These are phyloP conservation scores for Proterorhinus semilunaris DNA, from an alignment of 2,113 vertebrate genomes.

Conservation along the genomic window DNA sequence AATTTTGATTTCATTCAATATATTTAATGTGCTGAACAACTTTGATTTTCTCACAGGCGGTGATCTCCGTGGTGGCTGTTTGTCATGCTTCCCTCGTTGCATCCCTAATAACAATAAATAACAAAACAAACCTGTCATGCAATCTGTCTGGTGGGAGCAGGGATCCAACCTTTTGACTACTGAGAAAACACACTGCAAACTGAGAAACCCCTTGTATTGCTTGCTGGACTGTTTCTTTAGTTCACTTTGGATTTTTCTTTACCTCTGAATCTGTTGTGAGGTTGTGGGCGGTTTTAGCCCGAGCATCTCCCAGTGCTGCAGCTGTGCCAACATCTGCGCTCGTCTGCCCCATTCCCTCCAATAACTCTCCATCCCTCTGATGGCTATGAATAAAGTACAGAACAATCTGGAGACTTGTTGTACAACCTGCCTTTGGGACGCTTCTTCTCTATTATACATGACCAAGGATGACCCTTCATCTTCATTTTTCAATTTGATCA, in stretches of 20 bases:
- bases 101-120: too few relatives aligned
- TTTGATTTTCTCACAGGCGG: too few relatives aligned
- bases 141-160: too few relatives aligned
- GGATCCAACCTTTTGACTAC: too few relatives aligned
- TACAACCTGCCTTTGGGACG: constrained; percentile 62
- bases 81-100: too few relatives aligned
- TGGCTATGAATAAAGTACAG: constrained; percentile 81
- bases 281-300: constrained; percentile 42
- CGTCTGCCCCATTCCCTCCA: constrained; percentile 84
- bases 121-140: too few relatives aligned
- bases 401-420: constrained; percentile 77
- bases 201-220: too few relatives aligned
- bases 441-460: constrained; percentile 65
- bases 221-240: not conserved
- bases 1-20: too few relatives aligned
- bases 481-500: constrained; percentile 20
- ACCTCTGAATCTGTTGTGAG: constrained; percentile 43
- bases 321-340: constrained; percentile 89
- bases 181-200: too few relatives aligned
- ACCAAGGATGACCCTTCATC: constrained; percentile 34
- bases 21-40: too few relatives aligned
- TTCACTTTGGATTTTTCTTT: constrained; percentile 35
- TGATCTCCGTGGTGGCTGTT: too few relatives aligned
- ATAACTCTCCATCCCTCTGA: constrained; percentile 85
- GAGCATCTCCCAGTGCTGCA: constrained; percentile 70